Base-by-base conservation (phyloP, 2,888 invertebrate species). In the Poecilobothrus nobilitatus region DNA sequence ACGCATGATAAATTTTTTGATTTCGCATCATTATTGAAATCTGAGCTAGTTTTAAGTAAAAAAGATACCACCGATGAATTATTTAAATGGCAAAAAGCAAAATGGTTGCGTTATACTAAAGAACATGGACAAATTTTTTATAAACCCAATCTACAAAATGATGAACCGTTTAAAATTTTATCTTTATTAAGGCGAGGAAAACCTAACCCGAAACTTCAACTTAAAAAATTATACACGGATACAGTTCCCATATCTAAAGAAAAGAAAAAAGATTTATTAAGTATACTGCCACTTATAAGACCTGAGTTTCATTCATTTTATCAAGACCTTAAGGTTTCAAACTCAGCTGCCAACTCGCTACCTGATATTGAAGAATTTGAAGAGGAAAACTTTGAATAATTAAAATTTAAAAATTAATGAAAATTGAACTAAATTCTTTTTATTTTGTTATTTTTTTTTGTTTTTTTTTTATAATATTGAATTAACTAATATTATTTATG, bases 71-170 rank as follows among this genome's bases (percentile, higher is more conserved):
- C 18, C 10, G 66, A 41, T 37, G 66, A 66, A 41, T 21, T 66
- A 27, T 66, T 66, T 66, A 66, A 66, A 33, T 66, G 66, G n/a
- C n/a, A n/a, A n/a, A n/a, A n/a, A n/a, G 27, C 66, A n/a, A n/a
- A n/a, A 66, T 62, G 61, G 61, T 62, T 62, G 8, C n/a, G 61
- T 20, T 66, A 66, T 20, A 66, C 66, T 66, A 34, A 41, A 18
- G 34, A 15, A 33, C 18, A 33, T 66, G 66, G 66, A 66, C 20
- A 66, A 66, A 41, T 66, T 66, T 37, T n/a, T 34, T 66, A 37
- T 33, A 66, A 66, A 62, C 7, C 5, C 8, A 62, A 20, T 62
- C 20, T 62, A 20, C n/a, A 62, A 18, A 20, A 62, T 20, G 61
- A 62, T 62, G 61, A 62, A 62, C n/a, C 20, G 7, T 62, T 62